phyloP scores from a whole-genome alignment of 2,888 invertebrate genomes.

The Napeogenes inachia region DNA sequence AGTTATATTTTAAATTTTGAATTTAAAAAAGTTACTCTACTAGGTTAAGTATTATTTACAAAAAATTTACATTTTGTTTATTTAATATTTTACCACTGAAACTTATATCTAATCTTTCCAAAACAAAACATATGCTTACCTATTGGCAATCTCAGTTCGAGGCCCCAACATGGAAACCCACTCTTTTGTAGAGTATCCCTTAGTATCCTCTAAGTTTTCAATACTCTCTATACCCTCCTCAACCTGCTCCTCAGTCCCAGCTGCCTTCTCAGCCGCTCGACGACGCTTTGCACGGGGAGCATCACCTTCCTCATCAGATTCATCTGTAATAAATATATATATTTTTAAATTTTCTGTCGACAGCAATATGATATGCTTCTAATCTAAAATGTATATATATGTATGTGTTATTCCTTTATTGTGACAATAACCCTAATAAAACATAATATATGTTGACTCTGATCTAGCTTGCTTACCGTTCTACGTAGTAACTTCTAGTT shows the following conservation, averaged over 20 bases:
- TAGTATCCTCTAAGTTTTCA: conserved; percentile 98
- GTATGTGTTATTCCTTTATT: too few species aligned
- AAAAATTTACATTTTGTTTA: too few species aligned
- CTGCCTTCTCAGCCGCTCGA: conserved; percentile 91
- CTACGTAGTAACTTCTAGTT: too few species aligned
- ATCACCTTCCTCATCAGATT: conserved; percentile 87
- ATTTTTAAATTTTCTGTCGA: not conserved
- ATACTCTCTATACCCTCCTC: conserved; percentile 95
- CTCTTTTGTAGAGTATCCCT: conserved; percentile 95
- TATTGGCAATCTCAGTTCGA: conserved; percentile 95
- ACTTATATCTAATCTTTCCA: too few species aligned
- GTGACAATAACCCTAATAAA: too few species aligned
- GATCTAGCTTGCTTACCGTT: too few species aligned
- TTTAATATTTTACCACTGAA: too few species aligned
- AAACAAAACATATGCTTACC: conserved; percentile 47
- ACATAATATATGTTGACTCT: too few species aligned
- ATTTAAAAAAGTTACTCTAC: too few species aligned
- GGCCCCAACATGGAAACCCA: conserved; percentile 98
- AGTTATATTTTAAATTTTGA: too few species aligned
- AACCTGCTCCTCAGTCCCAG: conserved; percentile 85
- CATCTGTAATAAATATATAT: conserved; percentile 70
- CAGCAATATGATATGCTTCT: not conserved
- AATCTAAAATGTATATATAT: too few species aligned
- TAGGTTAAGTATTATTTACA: too few species aligned
- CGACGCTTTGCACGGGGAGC: conserved; percentile 82